Evolutionary conservation across 2,113 vertebrate genomes (phyloP).

Genomic region (Climacteris rufus): DNA sequence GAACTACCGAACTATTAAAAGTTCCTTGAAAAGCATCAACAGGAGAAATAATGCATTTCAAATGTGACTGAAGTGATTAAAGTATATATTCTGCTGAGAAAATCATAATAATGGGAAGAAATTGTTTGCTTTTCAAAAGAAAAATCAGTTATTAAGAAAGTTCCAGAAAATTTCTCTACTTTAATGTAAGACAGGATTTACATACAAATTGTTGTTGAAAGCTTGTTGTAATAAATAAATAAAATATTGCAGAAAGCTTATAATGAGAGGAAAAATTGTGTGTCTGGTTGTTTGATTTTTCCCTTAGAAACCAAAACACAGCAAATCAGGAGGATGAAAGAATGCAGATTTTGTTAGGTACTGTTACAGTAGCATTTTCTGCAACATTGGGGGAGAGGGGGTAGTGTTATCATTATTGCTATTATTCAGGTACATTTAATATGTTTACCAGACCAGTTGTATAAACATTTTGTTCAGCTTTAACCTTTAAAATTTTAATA

Average conservation of each 20-base stretch:
- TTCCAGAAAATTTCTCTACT: background rate
- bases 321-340: background rate
- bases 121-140: background rate
- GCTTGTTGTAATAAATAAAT: background rate
- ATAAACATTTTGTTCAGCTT: background rate
- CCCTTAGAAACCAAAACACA: background rate
- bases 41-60: background rate
- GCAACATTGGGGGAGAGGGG: background rate
- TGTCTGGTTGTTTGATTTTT: background rate
- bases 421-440: background rate
- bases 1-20: background rate
- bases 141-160: background rate
- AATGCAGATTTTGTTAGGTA: background rate
- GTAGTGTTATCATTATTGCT: background rate
- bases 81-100: background rate
- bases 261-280: background rate
- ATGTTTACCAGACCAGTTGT: background rate
- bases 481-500: background rate
- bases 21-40: background rate
- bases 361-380: background rate
- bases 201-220: background rate
- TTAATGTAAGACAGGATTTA: background rate
- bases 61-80: background rate
- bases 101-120: background rate
- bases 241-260: background rate